Percentiles rank a stretch among this genome's conserved stretches.
Evolutionary conservation across 2,113 vertebrate genomes (phyloP).

Genomic region (Pelecanoides urinatrix): DNA sequence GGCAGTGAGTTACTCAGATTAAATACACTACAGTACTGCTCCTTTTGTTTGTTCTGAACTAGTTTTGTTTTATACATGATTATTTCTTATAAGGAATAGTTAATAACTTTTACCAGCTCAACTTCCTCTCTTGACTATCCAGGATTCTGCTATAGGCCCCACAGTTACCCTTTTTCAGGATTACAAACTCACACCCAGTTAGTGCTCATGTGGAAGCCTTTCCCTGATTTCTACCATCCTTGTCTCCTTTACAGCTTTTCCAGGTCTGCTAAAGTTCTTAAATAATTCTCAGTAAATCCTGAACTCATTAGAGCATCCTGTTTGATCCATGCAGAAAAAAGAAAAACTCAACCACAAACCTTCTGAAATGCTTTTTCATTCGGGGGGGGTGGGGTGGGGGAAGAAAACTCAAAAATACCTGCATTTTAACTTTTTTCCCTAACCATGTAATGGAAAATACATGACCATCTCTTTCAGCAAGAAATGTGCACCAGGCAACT

Average conservation of each 20-base stretch:
- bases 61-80: not conserved
- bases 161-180: not conserved
- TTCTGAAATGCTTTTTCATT: not conserved
- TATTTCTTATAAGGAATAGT: not conserved
- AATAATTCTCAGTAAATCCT: not conserved
- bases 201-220: not conserved
- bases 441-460: not conserved
- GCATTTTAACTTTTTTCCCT: not conserved
- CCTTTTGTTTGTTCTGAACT: not conserved
- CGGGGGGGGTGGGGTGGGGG: too few relatives aligned
- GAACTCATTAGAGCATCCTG: not conserved
- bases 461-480: not conserved
- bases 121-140: not conserved
- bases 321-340: not conserved
- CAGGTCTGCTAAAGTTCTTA: not conserved
- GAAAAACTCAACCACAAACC: not conserved
- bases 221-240: not conserved
- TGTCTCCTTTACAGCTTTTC: not conserved
- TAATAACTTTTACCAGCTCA: not conserved
- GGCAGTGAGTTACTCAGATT: not conserved
- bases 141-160: not conserved
- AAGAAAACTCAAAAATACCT: not conserved
- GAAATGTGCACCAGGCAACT: not conserved
- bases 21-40: not conserved
- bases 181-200: not conserved